Evolutionary conservation across 1,140 invertebrate species (phyloP).

Genomic region (Drosophila cardini): DNA sequence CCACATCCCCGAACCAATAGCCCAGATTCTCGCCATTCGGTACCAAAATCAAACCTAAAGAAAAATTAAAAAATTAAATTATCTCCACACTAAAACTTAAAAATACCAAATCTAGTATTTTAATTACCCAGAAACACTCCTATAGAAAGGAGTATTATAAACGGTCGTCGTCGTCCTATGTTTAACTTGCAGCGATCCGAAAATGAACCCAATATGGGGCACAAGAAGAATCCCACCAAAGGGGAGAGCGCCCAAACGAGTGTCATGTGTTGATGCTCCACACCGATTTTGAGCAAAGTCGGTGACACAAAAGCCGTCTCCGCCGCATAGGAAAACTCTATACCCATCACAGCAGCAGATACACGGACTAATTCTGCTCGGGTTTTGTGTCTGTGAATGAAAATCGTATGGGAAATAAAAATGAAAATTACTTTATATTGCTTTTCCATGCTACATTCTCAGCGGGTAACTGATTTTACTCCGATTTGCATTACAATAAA

Average conservation of each 20-base stretch:
- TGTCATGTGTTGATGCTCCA: slow-evolving; percentile 96
- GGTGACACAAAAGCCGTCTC: slow-evolving; percentile 98
- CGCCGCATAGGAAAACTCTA: slow-evolving; percentile 98
- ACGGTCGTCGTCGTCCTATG: slow-evolving; percentile 94
- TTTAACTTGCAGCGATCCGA: slow-evolving; percentile 94
- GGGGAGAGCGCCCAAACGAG: slow-evolving; percentile 97
- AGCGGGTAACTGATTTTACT: slow-evolving; percentile 19
- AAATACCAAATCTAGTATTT: not conserved
- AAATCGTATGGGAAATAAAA: slow-evolving; percentile 12
- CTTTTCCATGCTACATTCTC: not conserved
- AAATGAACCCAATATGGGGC: slow-evolving; percentile 95
- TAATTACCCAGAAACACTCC: slow-evolving; percentile 93
- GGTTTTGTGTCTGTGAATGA: slow-evolving; percentile 89
- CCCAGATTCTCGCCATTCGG: slow-evolving; percentile 96
- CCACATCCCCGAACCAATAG: slow-evolving; percentile 90
- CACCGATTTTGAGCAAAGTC: slow-evolving; percentile 95
- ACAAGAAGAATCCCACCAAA: slow-evolving; percentile 96
- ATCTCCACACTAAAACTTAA: not conserved
- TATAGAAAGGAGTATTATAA: slow-evolving; percentile 94
- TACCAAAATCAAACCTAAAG: slow-evolving; percentile 92
- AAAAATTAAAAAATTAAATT: not conserved
- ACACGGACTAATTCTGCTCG: slow-evolving; percentile 93
- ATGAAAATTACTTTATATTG: slow-evolving; percentile 5
- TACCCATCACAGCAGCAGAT: slow-evolving; percentile 97
- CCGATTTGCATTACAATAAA: slow-evolving; percentile 18